A percentile compares a stretch with the other conserved stretches of the same genome.
Conservation (phyloP, 2,888 invertebrate genomes). For the Germaria angustata region DNA sequence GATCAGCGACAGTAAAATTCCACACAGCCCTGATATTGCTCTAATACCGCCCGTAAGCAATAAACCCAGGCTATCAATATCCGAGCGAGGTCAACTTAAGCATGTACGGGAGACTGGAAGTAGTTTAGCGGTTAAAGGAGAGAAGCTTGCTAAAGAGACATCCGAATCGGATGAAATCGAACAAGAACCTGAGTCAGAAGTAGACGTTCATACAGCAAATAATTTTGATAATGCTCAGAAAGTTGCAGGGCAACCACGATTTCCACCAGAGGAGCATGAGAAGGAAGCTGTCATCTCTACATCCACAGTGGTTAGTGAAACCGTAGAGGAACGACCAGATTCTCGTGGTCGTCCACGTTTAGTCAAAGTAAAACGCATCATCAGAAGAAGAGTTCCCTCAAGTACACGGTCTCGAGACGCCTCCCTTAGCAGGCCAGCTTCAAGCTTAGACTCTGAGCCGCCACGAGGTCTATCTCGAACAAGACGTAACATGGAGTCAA, state of each 20-base stretch:
- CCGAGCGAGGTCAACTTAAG: constrained; percentile 76
- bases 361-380: constrained; percentile 76
- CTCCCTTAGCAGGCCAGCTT: constrained; percentile 72
- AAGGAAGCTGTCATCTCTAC: constrained; percentile 54
- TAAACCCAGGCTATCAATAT: constrained; percentile 77
- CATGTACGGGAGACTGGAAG: constrained; percentile 76
- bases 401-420: constrained; percentile 77
- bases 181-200: constrained; percentile 14
- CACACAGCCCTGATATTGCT: constrained; percentile 69
- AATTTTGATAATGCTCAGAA: constrained; percentile 41
- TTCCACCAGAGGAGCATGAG: background rate
- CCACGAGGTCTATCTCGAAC: constrained; percentile 67
- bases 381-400: constrained; percentile 76
- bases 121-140: constrained; percentile 70
- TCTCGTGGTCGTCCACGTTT: constrained; percentile 77
- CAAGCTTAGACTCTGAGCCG: constrained; percentile 55
- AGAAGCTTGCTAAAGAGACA: constrained; percentile 22
- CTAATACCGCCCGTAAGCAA: constrained; percentile 71
- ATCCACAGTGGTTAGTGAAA: constrained; percentile 73
- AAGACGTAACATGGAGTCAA: constrained; percentile 68
- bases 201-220: constrained; percentile 45
- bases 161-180: constrained; percentile 66
- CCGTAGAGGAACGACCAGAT: constrained; percentile 75
- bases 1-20: constrained; percentile 68
- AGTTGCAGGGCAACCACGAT: constrained; percentile 17